Evolutionary conservation across 2,888 invertebrate species (phyloP).

Genomic region (Leptinotarsa rubiginosa): DNA sequence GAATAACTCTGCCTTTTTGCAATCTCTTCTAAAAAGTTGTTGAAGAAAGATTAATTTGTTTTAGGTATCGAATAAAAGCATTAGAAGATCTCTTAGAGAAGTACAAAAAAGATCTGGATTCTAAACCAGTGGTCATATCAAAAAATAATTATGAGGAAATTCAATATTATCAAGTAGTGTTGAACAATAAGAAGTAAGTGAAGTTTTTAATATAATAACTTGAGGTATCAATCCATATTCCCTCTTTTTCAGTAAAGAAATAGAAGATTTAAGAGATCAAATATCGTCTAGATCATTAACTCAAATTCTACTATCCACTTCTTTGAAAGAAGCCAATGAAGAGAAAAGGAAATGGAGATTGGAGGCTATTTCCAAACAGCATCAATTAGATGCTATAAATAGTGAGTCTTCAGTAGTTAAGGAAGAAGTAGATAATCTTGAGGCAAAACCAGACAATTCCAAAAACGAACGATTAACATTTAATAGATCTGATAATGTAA

Average conservation of each 20-base stretch:
- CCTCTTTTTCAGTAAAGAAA: constrained; percentile 42
- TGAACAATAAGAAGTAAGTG: constrained; percentile 37
- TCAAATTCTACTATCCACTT: constrained; percentile 33
- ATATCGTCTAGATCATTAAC: constrained; percentile 37
- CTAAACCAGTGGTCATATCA: constrained; percentile 35
- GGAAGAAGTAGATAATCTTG: not conserved
- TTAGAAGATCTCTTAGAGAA: constrained; percentile 44
- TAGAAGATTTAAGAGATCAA: constrained; percentile 40
- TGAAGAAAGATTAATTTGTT: constrained; percentile 13
- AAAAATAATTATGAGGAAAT: constrained; percentile 34
- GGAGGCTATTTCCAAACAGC: constrained; percentile 38
- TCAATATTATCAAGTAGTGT: constrained; percentile 33
- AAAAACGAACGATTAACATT: not conserved
- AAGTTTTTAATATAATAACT: not conserved
- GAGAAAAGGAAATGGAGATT: constrained; percentile 48
- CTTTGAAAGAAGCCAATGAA: constrained; percentile 46
- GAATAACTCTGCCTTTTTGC: not conserved
- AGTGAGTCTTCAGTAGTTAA: not conserved
- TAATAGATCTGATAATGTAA: constrained; percentile 6
- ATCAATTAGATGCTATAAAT: constrained; percentile 30
- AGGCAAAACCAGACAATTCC: not conserved
- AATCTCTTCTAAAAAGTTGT: not conserved
- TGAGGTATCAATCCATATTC: not conserved
- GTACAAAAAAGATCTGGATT: constrained; percentile 41
- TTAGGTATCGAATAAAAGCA: constrained; percentile 42